A percentile compares a stretch with the other conserved stretches of the same genome.
Conservation (phyloP, 2,113 vertebrate species). For the Mellivora capensis region DNA sequence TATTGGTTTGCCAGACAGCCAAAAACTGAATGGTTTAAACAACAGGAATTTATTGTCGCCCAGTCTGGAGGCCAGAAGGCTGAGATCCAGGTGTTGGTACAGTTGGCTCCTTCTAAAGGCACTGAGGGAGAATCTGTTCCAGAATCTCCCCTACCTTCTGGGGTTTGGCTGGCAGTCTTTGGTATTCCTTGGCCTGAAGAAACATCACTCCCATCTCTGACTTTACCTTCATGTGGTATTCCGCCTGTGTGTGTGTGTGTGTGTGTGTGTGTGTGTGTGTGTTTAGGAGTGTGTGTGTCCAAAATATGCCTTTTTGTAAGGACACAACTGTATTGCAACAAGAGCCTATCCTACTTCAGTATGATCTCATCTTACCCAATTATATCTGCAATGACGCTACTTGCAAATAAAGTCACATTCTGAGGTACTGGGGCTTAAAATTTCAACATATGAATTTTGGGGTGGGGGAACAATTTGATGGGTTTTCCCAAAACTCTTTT, state of each 20-base stretch:
- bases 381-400: background rate
- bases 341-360: background rate
- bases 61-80: background rate
- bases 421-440: background rate
- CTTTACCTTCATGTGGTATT: background rate
- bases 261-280: background rate
- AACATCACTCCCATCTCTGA: background rate
- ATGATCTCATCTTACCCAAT: background rate
- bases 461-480: background rate
- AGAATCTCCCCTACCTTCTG: background rate
- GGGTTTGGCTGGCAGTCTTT: background rate
- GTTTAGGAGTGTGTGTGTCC: background rate
- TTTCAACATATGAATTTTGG: background rate
- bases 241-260: background rate
- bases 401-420: background rate
- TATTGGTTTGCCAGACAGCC: background rate
- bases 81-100: background rate
- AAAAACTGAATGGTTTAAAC: background rate
- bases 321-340: background rate
- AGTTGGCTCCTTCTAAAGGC: background rate
- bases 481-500: background rate
- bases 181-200: background rate
- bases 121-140: background rate
- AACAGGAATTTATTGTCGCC: background rate
- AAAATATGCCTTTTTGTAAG: background rate